Base-by-base conservation (phyloP, 1,140 invertebrate species). In the Bombus confusus region DNA sequence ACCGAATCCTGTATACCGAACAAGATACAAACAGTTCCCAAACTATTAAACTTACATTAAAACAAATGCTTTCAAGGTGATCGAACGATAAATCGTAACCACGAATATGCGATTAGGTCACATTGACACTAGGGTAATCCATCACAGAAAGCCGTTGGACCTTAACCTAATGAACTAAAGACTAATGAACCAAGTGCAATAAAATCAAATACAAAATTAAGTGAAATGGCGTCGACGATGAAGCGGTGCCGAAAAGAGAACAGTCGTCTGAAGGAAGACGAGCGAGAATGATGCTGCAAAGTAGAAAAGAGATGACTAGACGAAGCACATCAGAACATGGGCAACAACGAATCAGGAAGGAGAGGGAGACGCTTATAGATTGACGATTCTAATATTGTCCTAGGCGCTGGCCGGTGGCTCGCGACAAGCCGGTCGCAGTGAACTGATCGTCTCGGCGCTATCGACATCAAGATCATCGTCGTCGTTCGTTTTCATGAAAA, bases 321-420 rank as follows among this genome's bases (percentile, higher is more conserved):
- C 85, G 72, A 52, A 66, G 22, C n/a, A 52, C 73, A 80, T 77
- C 52, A 59, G 81, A 69, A 83, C 18, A 31, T 77, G 37, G 34
- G 52, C 10, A 37, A 79, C 47, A 68, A 79, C 34, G 43, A 28
- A 59, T 37, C 6, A 18, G 87, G 84, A 86, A 69, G 74, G 77
- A 85, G 79, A 43, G 89, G 88, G 86, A 84, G 81, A 86, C 87
- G 88, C 78, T 79, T 83, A 80, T 85, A 89, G 85, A 89, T 84
- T 59, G 86, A 86, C 87, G 91, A 91, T 92, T 94, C 94, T 95
- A 95, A 95, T 95, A 95, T 95, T 95, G 94, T 95, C 94, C 92
- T 93, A 94, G 93, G 91, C 85, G 90, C 85, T 87, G 83, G 90
- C 75, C 74, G 85, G 89, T 91, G 90, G 87, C 87, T 74, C 85